phyloP scores from a whole-genome alignment of 30 jellyfish, hydroid and myxozoan genomes.

The Turritopsis dohrnii region DNA sequence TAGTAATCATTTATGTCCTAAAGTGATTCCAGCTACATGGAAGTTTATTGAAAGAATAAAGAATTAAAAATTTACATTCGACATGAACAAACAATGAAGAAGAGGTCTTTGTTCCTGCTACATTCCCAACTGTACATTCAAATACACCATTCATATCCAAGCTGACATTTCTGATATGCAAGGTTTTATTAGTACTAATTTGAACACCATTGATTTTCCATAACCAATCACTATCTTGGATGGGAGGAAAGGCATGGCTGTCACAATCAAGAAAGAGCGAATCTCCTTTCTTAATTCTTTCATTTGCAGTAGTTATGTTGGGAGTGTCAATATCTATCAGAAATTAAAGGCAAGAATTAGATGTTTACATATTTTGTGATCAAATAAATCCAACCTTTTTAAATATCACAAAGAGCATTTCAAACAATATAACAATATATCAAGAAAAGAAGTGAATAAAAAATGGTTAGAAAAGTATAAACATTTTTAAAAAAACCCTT shows the following conservation, averaged over 20 bases:
- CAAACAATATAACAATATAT: too few relatives aligned
- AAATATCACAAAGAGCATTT: too few relatives aligned
- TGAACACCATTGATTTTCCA: constrained; percentile 3
- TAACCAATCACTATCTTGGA: constrained; percentile 1
- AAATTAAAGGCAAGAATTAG: too few relatives aligned
- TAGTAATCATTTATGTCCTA: too few relatives aligned
- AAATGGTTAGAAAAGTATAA: not conserved
- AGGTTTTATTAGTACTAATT: not conserved
- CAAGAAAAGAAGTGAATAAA: too few relatives aligned
- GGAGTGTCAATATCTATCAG: constrained; percentile 5
- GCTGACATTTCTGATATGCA: not conserved
- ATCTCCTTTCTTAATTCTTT: not conserved
- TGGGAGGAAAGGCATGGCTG: not conserved
- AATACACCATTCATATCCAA: not conserved
- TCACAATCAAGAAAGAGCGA: not conserved
- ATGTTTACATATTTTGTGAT: too few relatives aligned
- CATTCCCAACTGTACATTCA: not conserved
- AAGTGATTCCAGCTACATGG: too few relatives aligned
- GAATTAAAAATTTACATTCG: not conserved
- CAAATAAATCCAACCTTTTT: too few relatives aligned
- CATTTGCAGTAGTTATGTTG: not conserved
- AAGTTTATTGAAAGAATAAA: not conserved
- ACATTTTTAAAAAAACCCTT: not conserved
- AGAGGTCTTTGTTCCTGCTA: constrained; percentile 9
- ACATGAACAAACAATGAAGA: not conserved